These are phyloP conservation scores for Aplidium turbinatum DNA, from an alignment of 23 tunicate species.

Conservation along the genomic window DNA sequence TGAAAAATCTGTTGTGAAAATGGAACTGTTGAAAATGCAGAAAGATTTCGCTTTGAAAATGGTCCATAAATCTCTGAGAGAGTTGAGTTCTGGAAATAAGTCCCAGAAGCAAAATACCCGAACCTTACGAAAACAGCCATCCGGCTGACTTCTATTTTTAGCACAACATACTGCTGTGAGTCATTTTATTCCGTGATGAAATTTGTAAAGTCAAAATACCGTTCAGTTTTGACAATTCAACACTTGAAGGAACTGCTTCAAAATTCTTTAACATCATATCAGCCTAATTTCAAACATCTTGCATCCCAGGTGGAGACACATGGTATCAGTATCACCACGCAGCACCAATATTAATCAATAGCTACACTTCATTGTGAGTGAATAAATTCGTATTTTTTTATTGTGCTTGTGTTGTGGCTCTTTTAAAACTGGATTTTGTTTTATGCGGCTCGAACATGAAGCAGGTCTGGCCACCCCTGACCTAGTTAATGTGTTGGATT, in stretches of 20 bases:
- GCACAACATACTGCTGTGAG: constrained; percentile 64
- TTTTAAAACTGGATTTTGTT: constrained; percentile 33
- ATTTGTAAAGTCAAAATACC: constrained; percentile 44
- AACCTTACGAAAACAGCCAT: constrained; percentile 38
- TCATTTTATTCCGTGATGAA: constrained; percentile 55
- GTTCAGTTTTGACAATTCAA: constrained; percentile 38
- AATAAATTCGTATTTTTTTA: constrained; percentile 11
- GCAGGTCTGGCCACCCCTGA: too few relatives aligned
- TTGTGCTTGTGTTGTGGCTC: constrained; percentile 29
- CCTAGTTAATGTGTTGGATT: too few relatives aligned
- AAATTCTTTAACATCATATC: constrained; percentile 39
- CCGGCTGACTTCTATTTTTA: constrained; percentile 33
- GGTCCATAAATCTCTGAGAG: constrained; percentile 37
- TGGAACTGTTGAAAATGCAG: constrained; percentile 52
- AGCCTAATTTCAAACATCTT: constrained; percentile 46
- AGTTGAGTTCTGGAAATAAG: constrained; percentile 54
- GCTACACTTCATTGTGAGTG: constrained; percentile 27
- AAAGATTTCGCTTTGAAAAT: constrained; percentile 50
- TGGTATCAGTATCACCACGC: constrained; percentile 31
- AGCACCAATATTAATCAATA: too few relatives aligned
- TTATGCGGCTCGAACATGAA: constrained; percentile 59
- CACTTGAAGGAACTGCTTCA: constrained; percentile 54
- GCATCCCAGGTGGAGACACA: constrained; percentile 49
- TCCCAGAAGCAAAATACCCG: constrained; percentile 52
- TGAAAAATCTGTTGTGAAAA: constrained; percentile 41